These are phyloP conservation scores for Tautogolabrus adspersus DNA, from an alignment of 2,113 vertebrate genomes.

Conservation along the genomic window DNA sequence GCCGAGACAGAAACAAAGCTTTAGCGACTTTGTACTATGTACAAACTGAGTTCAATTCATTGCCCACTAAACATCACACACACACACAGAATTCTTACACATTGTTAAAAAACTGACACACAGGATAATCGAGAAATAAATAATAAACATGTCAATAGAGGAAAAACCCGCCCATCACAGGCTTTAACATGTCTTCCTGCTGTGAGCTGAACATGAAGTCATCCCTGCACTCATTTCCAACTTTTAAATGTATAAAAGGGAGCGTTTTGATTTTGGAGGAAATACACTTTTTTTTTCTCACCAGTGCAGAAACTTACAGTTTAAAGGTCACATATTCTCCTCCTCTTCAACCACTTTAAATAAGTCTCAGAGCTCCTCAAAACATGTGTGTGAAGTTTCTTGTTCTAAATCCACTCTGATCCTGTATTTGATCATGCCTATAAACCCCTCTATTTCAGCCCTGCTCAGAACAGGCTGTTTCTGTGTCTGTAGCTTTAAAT, in stretches of 20 bases:
- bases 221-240: not conserved
- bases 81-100: not conserved
- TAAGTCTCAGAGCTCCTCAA: no score
- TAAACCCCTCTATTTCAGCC: no score
- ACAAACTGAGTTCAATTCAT: conserved; percentile 11
- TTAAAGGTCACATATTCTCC: not conserved
- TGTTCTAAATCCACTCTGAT: no score
- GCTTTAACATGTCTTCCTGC: conserved; percentile 4
- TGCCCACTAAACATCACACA: conserved; percentile 11
- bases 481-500: no score
- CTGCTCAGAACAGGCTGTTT: no score
- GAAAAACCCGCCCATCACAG: not conserved
- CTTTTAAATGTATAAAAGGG: not conserved
- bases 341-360: no score
- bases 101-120: not conserved
- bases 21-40: not conserved
- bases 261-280: not conserved
- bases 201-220: not conserved
- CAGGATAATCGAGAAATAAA: not conserved
- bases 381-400: no score
- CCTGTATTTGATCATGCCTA: no score
- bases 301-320: no score
- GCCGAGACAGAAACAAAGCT: conserved; percentile 11
- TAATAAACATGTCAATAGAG: conserved; percentile 3
- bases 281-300: not conserved